Evolutionary conservation across 1,140 invertebrate genomes (phyloP).

Genomic region (Steinernema feltiae): DNA sequence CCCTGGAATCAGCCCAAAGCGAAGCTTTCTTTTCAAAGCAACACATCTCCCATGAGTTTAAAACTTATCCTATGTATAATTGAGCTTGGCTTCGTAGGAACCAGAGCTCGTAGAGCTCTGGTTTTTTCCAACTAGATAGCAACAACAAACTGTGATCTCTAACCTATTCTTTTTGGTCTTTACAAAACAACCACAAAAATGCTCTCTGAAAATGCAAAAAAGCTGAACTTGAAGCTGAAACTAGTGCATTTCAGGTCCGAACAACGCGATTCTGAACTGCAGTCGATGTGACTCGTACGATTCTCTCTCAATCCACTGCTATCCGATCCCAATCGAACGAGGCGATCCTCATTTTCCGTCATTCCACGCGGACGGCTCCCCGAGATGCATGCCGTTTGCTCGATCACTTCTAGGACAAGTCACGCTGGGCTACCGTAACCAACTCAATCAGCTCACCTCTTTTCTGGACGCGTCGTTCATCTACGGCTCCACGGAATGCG

Average conservation of each 20-base stretch:
- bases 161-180: too few species aligned
- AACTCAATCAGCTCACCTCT: constrained; percentile 70
- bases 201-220: not conserved
- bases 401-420: constrained; percentile 81
- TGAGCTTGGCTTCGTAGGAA: too few species aligned
- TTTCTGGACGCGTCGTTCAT: constrained; percentile 77
- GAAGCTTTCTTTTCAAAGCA: too few species aligned
- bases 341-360: constrained; percentile 65
- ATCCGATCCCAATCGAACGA: constrained; percentile 64
- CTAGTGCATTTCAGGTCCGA: constrained; percentile 36
- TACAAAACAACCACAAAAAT: too few species aligned
- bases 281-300: constrained; percentile 48
- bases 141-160: too few species aligned
- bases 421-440: constrained; percentile 61
- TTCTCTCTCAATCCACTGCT: constrained; percentile 60
- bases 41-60: too few species aligned
- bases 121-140: too few species aligned
- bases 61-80: too few species aligned
- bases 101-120: too few species aligned
- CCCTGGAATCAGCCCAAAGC: too few species aligned
- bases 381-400: constrained; percentile 85
- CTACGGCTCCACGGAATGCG: constrained; percentile 74
- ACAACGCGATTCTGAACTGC: constrained; percentile 53
- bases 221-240: not conserved
- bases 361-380: constrained; percentile 68